Base-by-base conservation (phyloP, 2,888 invertebrate genomes). In the Drosophila paracracens region DNA sequence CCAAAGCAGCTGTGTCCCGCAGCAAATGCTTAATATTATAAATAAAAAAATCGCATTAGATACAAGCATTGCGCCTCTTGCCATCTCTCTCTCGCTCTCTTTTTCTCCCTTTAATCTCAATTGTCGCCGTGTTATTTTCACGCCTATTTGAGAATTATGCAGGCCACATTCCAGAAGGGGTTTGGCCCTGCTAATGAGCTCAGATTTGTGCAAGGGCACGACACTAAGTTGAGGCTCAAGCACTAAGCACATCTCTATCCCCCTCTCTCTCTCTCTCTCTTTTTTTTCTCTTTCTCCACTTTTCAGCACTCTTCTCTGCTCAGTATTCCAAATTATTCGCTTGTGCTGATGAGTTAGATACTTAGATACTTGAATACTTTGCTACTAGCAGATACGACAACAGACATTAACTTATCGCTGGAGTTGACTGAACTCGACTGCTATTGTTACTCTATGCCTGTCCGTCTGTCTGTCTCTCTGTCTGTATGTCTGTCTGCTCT, bases 131-230 rank as follows among this genome's bases (percentile, higher is more conserved):
- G 84, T 69, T 76, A 56, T 70, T 80, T 81, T 83, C 81, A 83
- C 84, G 81, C 84, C 84, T 76, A 74, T 81, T 77, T 81, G 54
- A 65, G 83, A 83, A 81, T 81, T 81, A 83, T 83, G 80, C 83
- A 68, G 64, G 56, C 38, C 52, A 54, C 80, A 76, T 76, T 74
- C 79, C 66, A 64, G 48, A 50, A 70, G 43, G 62, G 71, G 58
- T 53, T 36, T 16, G 38, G 57, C 31, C 31, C 56, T 59, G 90
- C 73, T 85, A 85, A 85, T 85, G 88, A 85, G 83, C 65, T 59
- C 70, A 71, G 81, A 69, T 85, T 85, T 85, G 88, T 85, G 85
- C 88, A 61, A 57, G 63, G 90, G 71, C 85, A 85, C 85, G 84
- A 53, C 67, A 43, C 50, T 4, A 21, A 25, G 46, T 0, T 16